Evolutionary conservation across 1,140 invertebrate species (phyloP).

Genomic region (Brachionus rubens): DNA sequence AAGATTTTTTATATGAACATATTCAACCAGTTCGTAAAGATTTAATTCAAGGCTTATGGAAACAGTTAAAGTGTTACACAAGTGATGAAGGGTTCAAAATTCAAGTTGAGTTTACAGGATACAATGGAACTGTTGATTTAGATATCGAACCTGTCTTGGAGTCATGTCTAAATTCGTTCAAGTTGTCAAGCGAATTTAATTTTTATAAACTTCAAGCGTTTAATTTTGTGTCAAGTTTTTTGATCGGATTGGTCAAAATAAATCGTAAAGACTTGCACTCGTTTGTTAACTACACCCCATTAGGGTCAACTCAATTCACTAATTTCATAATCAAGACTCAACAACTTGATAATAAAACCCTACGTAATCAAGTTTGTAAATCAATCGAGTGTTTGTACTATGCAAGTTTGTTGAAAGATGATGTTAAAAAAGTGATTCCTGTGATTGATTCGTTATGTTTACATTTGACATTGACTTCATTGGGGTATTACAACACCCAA

Average conservation of each 20-base stretch:
- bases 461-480: conserved; percentile 1
- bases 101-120: conserved; percentile 13
- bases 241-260: background rate
- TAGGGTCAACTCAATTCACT: background rate
- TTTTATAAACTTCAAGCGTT: conserved; percentile 21
- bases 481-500: conserved; percentile 1
- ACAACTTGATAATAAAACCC: background rate
- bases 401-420: background rate
- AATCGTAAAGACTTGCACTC: no score
- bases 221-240: conserved; percentile 40
- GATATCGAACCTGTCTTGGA: background rate
- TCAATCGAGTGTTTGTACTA: conserved; percentile 20
- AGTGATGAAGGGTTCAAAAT: background rate
- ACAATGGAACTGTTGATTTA: background rate
- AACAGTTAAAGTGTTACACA: conserved; percentile 70
- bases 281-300: background rate
- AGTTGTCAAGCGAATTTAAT: background rate
- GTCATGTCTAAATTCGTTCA: background rate
- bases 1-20: conserved; percentile 96
- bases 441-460: conserved; percentile 23
- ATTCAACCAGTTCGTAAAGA: conserved; percentile 95
- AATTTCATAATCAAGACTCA: conserved; percentile 15
- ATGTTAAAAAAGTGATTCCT: background rate
- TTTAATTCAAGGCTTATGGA: conserved; percentile 76
- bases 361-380: background rate